Base-by-base conservation (phyloP, 2,113 vertebrate species). In the Eira barbara region DNA sequence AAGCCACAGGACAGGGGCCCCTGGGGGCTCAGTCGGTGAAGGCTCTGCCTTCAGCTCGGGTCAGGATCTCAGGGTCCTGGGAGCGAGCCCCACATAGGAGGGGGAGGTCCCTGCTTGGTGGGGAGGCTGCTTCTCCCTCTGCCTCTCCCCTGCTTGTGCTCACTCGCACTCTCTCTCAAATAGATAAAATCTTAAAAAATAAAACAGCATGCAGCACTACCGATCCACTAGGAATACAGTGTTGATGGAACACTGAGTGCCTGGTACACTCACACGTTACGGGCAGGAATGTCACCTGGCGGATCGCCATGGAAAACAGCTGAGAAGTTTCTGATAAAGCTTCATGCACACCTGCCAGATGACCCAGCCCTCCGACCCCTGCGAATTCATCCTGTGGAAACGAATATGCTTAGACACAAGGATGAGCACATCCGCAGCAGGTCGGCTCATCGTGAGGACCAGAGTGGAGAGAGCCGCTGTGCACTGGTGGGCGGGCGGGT, bases 251-350 rank as follows among this genome's bases (percentile, higher is more conserved):
- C 1, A 1, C 7, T 29, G 63, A 31, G 25, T 2, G 3, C n/a
- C 2, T 27, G 65, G 12, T 12, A 21, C 23, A 0, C 12, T 29
- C 13, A 21, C 0, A 6, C 27, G 0, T 4, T 8, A 34, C 57
- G 1, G 29, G 42, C 3, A 17, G 23, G 61, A 52, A 17, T 1
- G 36, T 3, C 21, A 6, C 7, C 13, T 29, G 25, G 36, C 0
- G 0, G 9, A 27, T 3, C 57, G n/a, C 47, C 2, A 2, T 25
- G 67, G 76, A 47, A 34, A 34, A 45, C 4, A 6, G 59, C 1
- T 20, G 15, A 45, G 47, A 12, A 21, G 18, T 42, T 63, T 87
- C 39, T 63, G 29, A 63, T 20, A 15, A 71, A 55, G 31, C n/a
- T 79, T 42, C 31, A 20, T 1, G 7, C 2, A 39, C 39, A 73